Evolutionary conservation across 92 coral and sea anemone genomes (phyloP), one percentile per base, ranked within the genome.

Genomic region (Umimayanthus kanabou): DNA sequence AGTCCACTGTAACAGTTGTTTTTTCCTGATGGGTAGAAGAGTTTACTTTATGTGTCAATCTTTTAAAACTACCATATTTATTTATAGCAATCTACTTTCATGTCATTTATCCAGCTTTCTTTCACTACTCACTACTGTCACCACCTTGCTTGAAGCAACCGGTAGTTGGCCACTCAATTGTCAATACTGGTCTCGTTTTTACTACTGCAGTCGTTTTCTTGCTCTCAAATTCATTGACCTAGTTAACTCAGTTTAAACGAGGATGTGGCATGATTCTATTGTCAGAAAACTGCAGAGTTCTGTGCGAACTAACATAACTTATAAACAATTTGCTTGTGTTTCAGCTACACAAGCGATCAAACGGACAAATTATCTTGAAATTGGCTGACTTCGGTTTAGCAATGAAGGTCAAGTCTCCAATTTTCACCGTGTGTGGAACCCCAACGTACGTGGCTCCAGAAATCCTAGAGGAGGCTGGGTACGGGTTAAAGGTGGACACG

Each of bases 401-500:
- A 5, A 93, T 95, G 90, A 98, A 95, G 61, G 98, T 97, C 10
- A 94, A 89, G 73, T 84, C 93, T 0, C 99, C 99, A 9, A 88
- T 97, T 28, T 97, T 95, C 82, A 97, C 99, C 1, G 98, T 97
- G 29, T 97, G 99, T 77, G 99, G 99, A 7, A 97, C 99, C 1
- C 99, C 99, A 5, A 97, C 99, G 4, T 97, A 97, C 71, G 99
- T 97, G 4, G 99, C 99, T 5, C 99, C 99, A 1, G 99, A 97
- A 85, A 97, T 97, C 77, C 94, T 97, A 7, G 98, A 95, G 71
- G 99, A 97, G 84, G 88, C 92, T 33, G 99, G 99, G 18, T 97
- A 97, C 88, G 98, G 99, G 50, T 94, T 97, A 43, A 95, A 94
- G 73, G 98, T 97, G 30, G 99, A 97, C 92, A 93, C 91, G 94